Evolutionary conservation across 1,140 invertebrate genomes (phyloP).

Genomic region (Papilio polyxenes): DNA sequence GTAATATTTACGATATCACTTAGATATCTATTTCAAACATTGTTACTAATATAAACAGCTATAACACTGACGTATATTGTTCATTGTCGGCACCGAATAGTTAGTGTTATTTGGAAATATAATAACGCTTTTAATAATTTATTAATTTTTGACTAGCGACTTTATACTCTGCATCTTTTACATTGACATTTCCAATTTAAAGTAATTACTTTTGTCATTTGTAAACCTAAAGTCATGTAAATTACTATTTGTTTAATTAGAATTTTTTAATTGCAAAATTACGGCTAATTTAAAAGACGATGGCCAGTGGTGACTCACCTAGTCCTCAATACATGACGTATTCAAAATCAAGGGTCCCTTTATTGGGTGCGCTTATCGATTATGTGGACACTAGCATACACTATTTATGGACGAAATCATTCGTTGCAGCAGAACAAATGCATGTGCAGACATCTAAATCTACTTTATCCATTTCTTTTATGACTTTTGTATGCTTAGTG

Average conservation of each 20-base stretch:
- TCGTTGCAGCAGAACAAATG: conserved; percentile 54
- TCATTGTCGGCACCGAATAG: too few relatives aligned
- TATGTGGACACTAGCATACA: conserved; percentile 62
- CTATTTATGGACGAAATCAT: conserved; percentile 58
- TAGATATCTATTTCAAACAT: too few relatives aligned
- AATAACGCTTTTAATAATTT: too few relatives aligned
- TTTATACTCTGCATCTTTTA: not conserved
- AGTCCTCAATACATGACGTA: conserved; percentile 59
- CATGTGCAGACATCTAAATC: conserved; percentile 48
- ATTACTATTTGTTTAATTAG: not conserved
- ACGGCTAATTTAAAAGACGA: conserved; percentile 33
- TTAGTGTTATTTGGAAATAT: too few relatives aligned
- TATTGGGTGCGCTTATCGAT: conserved; percentile 66
- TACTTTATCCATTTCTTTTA: conserved; percentile 60
- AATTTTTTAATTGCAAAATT: conserved; percentile 17
- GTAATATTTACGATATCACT: too few relatives aligned
- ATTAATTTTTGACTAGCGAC: not conserved
- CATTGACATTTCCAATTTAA: not conserved
- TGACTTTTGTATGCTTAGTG: conserved; percentile 57
- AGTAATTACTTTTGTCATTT: not conserved
- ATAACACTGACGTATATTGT: too few relatives aligned
- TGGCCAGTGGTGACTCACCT: conserved; percentile 46
- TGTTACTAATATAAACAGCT: too few relatives aligned
- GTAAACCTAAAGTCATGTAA: conserved; percentile 9
- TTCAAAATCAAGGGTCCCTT: conserved; percentile 58